Evolutionary conservation across 2,888 invertebrate species (phyloP).

Genomic region (Synanthedon formicaeformis): DNA sequence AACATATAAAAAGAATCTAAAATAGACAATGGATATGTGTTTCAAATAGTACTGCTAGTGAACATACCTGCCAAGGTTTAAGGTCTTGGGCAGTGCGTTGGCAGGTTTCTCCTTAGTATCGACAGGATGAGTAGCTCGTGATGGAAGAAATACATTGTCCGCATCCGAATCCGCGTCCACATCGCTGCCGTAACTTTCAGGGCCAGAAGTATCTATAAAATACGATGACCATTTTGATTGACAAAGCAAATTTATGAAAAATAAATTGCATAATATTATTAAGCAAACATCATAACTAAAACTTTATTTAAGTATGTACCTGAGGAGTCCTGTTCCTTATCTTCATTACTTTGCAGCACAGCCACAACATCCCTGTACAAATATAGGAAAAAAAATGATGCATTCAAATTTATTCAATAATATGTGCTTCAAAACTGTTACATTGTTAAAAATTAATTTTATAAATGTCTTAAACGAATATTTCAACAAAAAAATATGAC

Average conservation of each 20-base stretch:
- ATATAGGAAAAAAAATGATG: background rate
- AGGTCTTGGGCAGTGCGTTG: conserved; percentile 53
- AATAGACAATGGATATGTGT: too few species aligned
- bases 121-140: conserved; percentile 46
- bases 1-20: too few species aligned
- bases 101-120: conserved; percentile 29
- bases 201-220: conserved; percentile 69
- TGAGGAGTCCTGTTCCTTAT: conserved; percentile 66
- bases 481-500: background rate
- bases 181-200: conserved; percentile 70
- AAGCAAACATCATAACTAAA: too few species aligned
- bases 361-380: conserved; percentile 76
- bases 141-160: conserved; percentile 61
- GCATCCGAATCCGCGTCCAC: conserved; percentile 63
- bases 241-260: too few species aligned
- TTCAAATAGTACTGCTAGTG: too few species aligned
- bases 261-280: too few species aligned
- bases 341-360: conserved; percentile 75
- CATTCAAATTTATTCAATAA: too few species aligned
- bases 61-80: conserved; percentile 55
- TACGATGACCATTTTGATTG: too few species aligned
- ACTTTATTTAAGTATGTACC: conserved; percentile 22
- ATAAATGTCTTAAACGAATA: background rate
- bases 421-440: background rate
- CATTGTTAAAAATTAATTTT: background rate